Base-by-base conservation (phyloP, 2,888 invertebrate species). In the Panzeria rudis region DNA sequence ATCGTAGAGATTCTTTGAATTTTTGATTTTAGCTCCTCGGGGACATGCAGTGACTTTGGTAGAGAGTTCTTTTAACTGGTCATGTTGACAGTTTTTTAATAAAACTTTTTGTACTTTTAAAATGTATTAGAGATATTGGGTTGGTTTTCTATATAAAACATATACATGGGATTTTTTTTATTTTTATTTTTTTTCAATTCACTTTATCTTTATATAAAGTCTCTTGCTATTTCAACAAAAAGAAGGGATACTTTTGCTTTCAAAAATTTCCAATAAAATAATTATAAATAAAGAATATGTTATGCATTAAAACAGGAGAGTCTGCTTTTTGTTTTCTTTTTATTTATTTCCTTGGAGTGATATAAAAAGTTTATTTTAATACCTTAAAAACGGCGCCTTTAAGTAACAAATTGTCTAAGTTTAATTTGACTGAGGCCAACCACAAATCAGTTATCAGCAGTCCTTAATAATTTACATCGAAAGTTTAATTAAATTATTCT, bases 11-110 rank as follows among this genome's bases (percentile, higher is more conserved):
- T 81, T 77, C 72, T 84, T 77, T 59, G 78, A 81, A 85, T 82
- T 85, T 82, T 85, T 85, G 84, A 85, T 85, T 85, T 81, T 47
- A 69, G 44, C 62, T 82, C 84, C 73, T 73, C 69, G 59, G 73
- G 84, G 84, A 82, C 62, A 77, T 61, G 52, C 20, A 81, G 61
- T 72, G 72, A 81, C 54, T 77, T 78, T 81, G 62, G 54, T 78
- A 81, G 72, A n/a, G 4, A 35, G 9, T 35, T 38, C 11, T 3
- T 17, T 54, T 29, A 29, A 9, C 47, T 69, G 73, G 68, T 82
- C 73, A 78, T 78, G 77, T 85, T 85, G 84, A 85, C 84, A 85
- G 81, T 85, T 85, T 85, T 85, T 82, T 82, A 85, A 85, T 82
- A 85, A 73, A 77, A 81, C 68, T 81, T 68, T 69, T 68, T 41